These are phyloP conservation scores for Sycophila sp. DNA, from an alignment of 1,140 invertebrate genomes.

Conservation along the genomic window DNA sequence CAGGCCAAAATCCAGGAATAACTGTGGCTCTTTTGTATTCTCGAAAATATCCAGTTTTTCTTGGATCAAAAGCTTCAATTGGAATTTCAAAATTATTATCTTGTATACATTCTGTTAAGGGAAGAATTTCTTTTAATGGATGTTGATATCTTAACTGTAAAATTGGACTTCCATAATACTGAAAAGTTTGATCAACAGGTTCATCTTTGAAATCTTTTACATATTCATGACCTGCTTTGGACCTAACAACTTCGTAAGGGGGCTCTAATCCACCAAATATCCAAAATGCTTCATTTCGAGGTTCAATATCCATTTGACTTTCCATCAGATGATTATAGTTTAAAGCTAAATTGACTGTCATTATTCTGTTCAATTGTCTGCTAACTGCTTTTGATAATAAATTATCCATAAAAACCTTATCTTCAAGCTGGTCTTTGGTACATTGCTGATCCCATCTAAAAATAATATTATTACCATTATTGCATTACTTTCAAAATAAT, in stretches of 20 bases:
- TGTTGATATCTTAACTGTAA: conserved; percentile 72
- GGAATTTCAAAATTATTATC: conserved; percentile 69
- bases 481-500: conserved; percentile 5
- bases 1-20: conserved; percentile 86
- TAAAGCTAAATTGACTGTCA: conserved; percentile 69
- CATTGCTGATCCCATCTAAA: conserved; percentile 49
- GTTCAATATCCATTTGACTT: conserved; percentile 76
- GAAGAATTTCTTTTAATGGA: conserved; percentile 73
- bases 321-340: conserved; percentile 72
- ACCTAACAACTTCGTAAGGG: conserved; percentile 60
- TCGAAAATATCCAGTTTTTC: conserved; percentile 66
- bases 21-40: conserved; percentile 72
- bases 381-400: conserved; percentile 66
- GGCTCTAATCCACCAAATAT: conserved; percentile 75
- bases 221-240: conserved; percentile 49
- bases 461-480: no score
- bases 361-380: conserved; percentile 75
- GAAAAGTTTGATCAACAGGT: conserved; percentile 71
- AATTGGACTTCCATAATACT: conserved; percentile 74
- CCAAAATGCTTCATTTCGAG: conserved; percentile 85
- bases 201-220: conserved; percentile 59
- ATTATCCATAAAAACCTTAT: conserved; percentile 44
- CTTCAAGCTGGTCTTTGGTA: conserved; percentile 55
- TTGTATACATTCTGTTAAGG: conserved; percentile 67
- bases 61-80: conserved; percentile 69